These are phyloP conservation scores for Thaumatotibia leucotreta DNA, from an alignment of 1,140 invertebrate species.

Conservation along the genomic window DNA sequence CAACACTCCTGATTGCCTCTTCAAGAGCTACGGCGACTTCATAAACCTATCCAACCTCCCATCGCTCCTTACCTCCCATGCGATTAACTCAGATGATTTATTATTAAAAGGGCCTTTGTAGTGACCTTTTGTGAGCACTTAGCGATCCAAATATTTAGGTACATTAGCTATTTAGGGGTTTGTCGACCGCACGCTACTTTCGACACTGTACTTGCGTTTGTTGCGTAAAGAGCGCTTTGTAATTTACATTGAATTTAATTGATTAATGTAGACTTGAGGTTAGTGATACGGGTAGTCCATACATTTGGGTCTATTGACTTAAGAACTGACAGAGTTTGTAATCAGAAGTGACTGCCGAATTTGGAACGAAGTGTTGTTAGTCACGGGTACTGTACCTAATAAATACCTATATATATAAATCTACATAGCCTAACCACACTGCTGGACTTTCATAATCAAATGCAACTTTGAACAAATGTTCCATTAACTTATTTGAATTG, in stretches of 20 bases:
- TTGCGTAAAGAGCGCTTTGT: neutral
- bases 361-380: no score
- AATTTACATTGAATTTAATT: slow-evolving; percentile 4
- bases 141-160: slow-evolving; percentile 23
- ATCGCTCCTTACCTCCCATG: slow-evolving; percentile 18
- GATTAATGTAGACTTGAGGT: neutral
- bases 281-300: no score
- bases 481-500: no score
- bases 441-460: no score
- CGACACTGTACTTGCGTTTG: neutral
- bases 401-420: no score
- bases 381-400: no score
- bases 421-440: no score
- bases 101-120: slow-evolving; percentile 37
- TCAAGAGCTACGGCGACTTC: slow-evolving; percentile 9
- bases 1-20: neutral
- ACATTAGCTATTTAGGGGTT: slow-evolving; percentile 18
- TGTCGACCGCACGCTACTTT: slow-evolving; percentile 7
- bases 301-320: no score
- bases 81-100: slow-evolving; percentile 39
- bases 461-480: no score
- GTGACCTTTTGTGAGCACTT: slow-evolving; percentile 35
- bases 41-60: no score
- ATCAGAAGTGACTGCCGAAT: no score
- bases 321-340: no score